Evolutionary conservation across 2,888 invertebrate species (phyloP).

Genomic region (Leucoma salicis): DNA sequence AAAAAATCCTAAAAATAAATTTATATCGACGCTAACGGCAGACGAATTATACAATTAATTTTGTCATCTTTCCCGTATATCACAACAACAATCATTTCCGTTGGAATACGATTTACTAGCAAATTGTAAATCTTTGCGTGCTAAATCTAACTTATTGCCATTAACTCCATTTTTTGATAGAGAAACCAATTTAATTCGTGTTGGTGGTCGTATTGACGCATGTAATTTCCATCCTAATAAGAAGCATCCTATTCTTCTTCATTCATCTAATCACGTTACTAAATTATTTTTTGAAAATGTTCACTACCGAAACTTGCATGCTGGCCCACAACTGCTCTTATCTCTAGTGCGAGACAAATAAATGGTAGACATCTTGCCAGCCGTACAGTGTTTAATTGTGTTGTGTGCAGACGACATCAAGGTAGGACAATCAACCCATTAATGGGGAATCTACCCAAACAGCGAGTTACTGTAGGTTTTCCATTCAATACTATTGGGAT

Average conservation of each 20-base stretch:
- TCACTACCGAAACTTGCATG: conserved; percentile 2
- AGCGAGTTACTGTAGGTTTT: conserved; percentile 5
- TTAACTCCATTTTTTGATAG: background rate
- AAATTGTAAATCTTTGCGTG: background rate
- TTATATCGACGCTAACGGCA: background rate
- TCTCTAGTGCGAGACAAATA: conserved; percentile 6
- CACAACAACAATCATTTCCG: background rate
- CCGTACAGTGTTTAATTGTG: no score
- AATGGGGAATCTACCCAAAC: conserved; percentile 5
- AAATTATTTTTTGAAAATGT: no score
- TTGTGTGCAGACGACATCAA: conserved; percentile 4
- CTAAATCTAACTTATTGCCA: background rate
- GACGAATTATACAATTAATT: background rate
- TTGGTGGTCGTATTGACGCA: no score
- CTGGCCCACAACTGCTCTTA: conserved; percentile 8
- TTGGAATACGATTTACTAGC: background rate
- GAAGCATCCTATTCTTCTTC: conserved; percentile 16
- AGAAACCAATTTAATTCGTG: conserved; percentile 4
- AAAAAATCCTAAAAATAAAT: background rate
- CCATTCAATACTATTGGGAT: conserved; percentile 10
- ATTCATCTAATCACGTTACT: conserved; percentile 6
- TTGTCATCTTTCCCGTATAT: background rate
- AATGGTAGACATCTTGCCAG: no score
- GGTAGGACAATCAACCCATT: conserved; percentile 6
- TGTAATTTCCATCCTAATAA: conserved; percentile 5